Conservation (phyloP, 2,113 vertebrate species). For the Procavia capensis region DNA sequence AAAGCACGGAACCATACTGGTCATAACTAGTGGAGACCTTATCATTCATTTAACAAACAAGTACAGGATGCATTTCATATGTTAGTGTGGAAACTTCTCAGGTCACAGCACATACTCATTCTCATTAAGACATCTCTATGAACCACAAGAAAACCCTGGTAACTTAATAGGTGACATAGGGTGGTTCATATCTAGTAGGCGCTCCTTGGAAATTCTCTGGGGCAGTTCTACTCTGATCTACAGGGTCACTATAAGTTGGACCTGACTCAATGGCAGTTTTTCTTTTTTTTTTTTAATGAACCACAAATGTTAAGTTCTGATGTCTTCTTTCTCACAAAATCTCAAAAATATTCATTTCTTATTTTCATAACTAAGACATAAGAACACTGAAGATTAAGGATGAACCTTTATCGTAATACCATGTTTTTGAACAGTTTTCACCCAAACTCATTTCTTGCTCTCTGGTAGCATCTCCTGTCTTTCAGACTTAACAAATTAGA, state of each 20-base stretch:
- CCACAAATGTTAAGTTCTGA: not conserved
- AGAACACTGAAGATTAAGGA: not conserved
- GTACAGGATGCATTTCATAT: slow-evolving; percentile 1
- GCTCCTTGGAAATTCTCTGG: too few relatives aligned
- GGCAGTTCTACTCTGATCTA: too few relatives aligned
- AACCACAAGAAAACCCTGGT: too few relatives aligned
- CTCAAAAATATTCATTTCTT: not conserved
- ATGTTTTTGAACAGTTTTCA: not conserved
- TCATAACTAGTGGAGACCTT: not conserved
- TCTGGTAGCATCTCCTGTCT: not conserved
- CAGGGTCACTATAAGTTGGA: too few relatives aligned
- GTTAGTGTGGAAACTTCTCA: not conserved
- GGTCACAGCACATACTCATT: not conserved
- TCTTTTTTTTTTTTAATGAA: too few relatives aligned
- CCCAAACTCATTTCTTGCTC: not conserved
- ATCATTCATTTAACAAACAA: not conserved
- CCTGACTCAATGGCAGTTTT: too few relatives aligned
- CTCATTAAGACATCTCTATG: not conserved
- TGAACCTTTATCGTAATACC: not conserved
- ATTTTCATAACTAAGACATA: not conserved
- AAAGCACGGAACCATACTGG: not conserved
- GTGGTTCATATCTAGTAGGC: too few relatives aligned
- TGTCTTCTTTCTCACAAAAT: not conserved
- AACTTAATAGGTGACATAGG: too few relatives aligned
- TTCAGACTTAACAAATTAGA: not conserved